phyloP scores from a whole-genome alignment of 2,888 invertebrate species.

The Fabriciana adippe region DNA sequence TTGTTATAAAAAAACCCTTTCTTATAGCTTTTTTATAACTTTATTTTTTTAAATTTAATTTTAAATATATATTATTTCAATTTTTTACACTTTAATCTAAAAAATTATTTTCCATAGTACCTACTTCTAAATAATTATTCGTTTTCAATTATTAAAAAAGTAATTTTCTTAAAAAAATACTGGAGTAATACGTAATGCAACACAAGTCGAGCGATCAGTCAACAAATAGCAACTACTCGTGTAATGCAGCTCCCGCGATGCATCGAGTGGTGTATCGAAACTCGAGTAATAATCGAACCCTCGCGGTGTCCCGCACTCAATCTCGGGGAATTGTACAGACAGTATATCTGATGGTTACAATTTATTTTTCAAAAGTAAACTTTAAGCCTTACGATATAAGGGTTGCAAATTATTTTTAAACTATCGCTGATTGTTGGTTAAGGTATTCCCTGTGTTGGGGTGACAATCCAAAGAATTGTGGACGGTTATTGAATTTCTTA shows the following conservation, averaged over 20 bases:
- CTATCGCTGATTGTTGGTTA: slow-evolving; percentile 41
- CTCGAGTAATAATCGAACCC: slow-evolving; percentile 75
- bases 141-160: background rate
- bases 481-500: slow-evolving; percentile 78
- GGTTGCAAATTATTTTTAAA: slow-evolving; percentile 30
- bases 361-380: slow-evolving; percentile 49
- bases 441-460: slow-evolving; percentile 62
- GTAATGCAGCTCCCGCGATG: slow-evolving; percentile 68
- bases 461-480: slow-evolving; percentile 73
- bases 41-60: background rate
- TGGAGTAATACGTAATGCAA: background rate
- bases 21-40: background rate
- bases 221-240: slow-evolving; percentile 55
- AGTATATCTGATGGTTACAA: slow-evolving; percentile 41
- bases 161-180: background rate
- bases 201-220: slow-evolving; percentile 51
- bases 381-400: slow-evolving; percentile 40
- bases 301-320: slow-evolving; percentile 72
- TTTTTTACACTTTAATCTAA: background rate
- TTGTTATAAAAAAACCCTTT: background rate
- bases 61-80: background rate
- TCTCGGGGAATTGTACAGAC: slow-evolving; percentile 69
- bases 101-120: too few species aligned
- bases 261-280: slow-evolving; percentile 75
- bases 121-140: background rate